phyloP scores from a whole-genome alignment of 2,797 vertebrate species.

The Okamejei kenojei region DNA sequence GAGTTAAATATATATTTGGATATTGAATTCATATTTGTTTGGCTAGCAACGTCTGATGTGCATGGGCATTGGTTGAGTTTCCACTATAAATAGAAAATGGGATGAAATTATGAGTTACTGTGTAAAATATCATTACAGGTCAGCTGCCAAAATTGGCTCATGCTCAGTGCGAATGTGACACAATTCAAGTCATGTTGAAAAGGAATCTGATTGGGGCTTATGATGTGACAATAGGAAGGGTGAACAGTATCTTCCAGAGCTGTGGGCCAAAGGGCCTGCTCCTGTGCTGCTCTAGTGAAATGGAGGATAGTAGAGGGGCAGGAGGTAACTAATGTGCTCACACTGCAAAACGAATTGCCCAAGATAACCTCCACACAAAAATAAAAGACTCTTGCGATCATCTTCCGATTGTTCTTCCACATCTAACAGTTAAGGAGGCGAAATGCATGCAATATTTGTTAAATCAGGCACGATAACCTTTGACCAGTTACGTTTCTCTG shows the following conservation, averaged over 20 bases:
- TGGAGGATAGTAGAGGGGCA: not conserved
- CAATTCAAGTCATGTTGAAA: not conserved
- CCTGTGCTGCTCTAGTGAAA: not conserved
- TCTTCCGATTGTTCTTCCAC: not conserved
- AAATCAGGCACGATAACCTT: not conserved
- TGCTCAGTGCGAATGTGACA: not conserved
- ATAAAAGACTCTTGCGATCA: not conserved
- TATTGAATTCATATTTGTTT: not conserved
- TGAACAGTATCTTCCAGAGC: not conserved
- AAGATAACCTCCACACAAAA: not conserved
- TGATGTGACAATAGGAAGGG: not conserved
- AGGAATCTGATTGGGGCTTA: not conserved
- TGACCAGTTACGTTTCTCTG: not conserved
- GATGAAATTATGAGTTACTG: not conserved
- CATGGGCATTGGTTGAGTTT: not conserved
- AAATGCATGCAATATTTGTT: constrained; percentile 20
- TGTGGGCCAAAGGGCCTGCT: too few species aligned
- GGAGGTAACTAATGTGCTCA: too few species aligned
- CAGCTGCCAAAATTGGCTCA: not conserved
- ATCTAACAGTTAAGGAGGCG: not conserved
- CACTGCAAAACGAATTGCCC: too few species aligned
- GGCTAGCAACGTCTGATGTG: not conserved
- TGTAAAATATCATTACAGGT: not conserved
- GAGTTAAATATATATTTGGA: not conserved
- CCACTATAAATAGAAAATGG: too few species aligned